Percentiles rank a stretch among this genome's conserved stretches.
phyloP scores from a whole-genome alignment of 1,140 invertebrate species.

The Agrypnia vestita region DNA sequence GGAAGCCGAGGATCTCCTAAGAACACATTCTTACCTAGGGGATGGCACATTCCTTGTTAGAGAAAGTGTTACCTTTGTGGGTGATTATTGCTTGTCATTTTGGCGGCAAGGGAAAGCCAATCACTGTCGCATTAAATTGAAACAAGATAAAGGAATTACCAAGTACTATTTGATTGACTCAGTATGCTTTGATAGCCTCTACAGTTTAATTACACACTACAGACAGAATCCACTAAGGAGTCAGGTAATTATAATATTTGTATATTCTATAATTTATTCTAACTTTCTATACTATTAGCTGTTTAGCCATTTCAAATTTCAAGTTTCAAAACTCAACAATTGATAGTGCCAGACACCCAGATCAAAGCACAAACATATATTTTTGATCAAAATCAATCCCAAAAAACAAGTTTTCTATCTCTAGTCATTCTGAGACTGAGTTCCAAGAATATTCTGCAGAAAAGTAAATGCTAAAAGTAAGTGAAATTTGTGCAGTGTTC shows the following conservation, averaged over 20 bases:
- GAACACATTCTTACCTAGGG: conserved; percentile 87
- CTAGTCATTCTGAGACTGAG: too few species aligned
- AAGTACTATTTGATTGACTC: conserved; percentile 95
- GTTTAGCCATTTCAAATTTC: too few species aligned
- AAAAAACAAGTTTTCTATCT: too few species aligned
- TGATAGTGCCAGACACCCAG: too few species aligned
- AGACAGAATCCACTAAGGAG: conserved; percentile 88
- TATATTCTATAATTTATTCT: too few species aligned
- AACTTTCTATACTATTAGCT: too few species aligned
- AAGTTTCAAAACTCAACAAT: too few species aligned
- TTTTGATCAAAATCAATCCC: too few species aligned
- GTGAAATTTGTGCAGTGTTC: too few species aligned
- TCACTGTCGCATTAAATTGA: conserved; percentile 93
- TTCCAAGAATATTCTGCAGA: too few species aligned
- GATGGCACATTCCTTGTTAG: conserved; percentile 97
- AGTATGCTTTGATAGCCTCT: conserved; percentile 93
- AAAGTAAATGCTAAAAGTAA: too few species aligned
- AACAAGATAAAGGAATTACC: conserved; percentile 90
- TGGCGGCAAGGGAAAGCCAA: conserved; percentile 92
- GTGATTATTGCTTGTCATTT: conserved; percentile 96
- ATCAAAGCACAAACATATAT: too few species aligned
- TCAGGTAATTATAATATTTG: conserved; percentile 72
- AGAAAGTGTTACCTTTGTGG: conserved; percentile 96
- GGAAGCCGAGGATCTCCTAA: conserved; percentile 85
- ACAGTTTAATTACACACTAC: conserved; percentile 94